Percentiles rank a stretch among this genome's conserved stretches.
These are phyloP conservation scores for Pyralis farinalis DNA, from an alignment of 2,888 invertebrate species.

Conservation along the genomic window DNA sequence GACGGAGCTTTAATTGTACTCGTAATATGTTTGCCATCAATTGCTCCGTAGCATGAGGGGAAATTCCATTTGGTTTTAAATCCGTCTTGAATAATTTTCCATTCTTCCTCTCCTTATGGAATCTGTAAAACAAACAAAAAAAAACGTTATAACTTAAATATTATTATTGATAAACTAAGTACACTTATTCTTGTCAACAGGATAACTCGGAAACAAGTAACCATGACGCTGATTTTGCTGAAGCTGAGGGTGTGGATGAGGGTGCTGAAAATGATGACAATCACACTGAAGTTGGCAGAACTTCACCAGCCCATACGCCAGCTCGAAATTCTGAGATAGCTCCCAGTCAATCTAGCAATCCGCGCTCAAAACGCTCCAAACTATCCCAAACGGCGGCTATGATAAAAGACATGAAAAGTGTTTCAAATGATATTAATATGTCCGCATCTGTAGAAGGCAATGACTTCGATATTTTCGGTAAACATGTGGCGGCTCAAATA, in stretches of 20 bases:
- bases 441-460: not conserved
- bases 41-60: slow-evolving; percentile 4
- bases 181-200: slow-evolving; percentile 6
- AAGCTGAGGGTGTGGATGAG: slow-evolving; percentile 1
- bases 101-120: slow-evolving; percentile 12
- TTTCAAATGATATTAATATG: slow-evolving; percentile 7
- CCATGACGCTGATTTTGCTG: slow-evolving; percentile 8
- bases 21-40: slow-evolving; percentile 7
- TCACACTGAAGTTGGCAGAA: not conserved
- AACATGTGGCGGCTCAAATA: slow-evolving; percentile 8
- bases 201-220: slow-evolving; percentile 8
- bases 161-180: not conserved
- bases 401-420: slow-evolving; percentile 15
- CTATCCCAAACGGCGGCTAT: too few species aligned
- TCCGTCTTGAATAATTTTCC: slow-evolving; percentile 11
- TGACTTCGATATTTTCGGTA: slow-evolving; percentile 10
- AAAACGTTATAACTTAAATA: not conserved
- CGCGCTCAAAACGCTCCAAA: slow-evolving; percentile 16
- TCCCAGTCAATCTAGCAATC: slow-evolving; percentile 7
- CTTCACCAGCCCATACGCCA: slow-evolving; percentile 4
- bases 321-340: slow-evolving; percentile 10
- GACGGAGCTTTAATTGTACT: slow-evolving; percentile 10
- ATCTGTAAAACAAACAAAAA: slow-evolving; percentile 8
- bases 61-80: slow-evolving; percentile 10
- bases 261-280: too few species aligned